A percentile compares a stretch with the other conserved stretches of the same genome.
These are phyloP conservation scores for Nannoperca obscura DNA, from an alignment of 2,797 vertebrate species.

Conservation along the genomic window DNA sequence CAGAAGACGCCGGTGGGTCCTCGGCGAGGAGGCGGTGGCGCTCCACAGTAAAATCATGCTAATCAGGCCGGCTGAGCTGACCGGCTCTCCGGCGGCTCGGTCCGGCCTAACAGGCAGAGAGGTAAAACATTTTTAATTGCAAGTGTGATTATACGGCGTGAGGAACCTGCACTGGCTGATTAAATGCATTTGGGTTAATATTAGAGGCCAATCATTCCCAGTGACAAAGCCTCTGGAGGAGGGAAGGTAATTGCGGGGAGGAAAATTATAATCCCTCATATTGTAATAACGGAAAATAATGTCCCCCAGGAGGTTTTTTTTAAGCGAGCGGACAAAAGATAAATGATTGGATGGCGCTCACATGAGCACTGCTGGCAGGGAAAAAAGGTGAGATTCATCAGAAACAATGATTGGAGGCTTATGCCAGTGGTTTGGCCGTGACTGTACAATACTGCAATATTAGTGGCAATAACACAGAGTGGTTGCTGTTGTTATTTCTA, in stretches of 20 bases:
- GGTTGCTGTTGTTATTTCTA: conserved; percentile 11
- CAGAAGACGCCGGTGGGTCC: conserved; percentile 13
- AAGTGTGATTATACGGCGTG: conserved; percentile 82
- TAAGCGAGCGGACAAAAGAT: conserved; percentile 72
- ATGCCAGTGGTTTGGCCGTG: conserved; percentile 29
- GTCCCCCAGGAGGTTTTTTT: conserved; percentile 75
- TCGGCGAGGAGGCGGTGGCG: conserved; percentile 16
- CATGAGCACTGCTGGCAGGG: conserved; percentile 57
- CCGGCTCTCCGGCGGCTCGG: conserved; percentile 57
- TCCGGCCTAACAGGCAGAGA: conserved; percentile 69
- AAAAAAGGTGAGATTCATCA: conserved; percentile 63
- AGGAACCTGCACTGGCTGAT: conserved; percentile 84
- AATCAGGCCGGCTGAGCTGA: conserved; percentile 60
- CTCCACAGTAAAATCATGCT: conserved; percentile 56
- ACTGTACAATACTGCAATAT: conserved; percentile 37
- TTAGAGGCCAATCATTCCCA: conserved; percentile 85
- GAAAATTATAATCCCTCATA: conserved; percentile 86
- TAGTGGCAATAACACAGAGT: conserved; percentile 16
- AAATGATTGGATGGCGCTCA: conserved; percentile 74
- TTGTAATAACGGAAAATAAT: conserved; percentile 84
- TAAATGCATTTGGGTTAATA: conserved; percentile 87
- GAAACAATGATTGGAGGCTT: conserved; percentile 60
- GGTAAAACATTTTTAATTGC: conserved; percentile 87
- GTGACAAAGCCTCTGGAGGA: conserved; percentile 82
- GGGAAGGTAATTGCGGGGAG: conserved; percentile 82